Evolutionary conservation across 1,140 invertebrate genomes (phyloP).

Genomic region (Lordiphosa mommai): DNA sequence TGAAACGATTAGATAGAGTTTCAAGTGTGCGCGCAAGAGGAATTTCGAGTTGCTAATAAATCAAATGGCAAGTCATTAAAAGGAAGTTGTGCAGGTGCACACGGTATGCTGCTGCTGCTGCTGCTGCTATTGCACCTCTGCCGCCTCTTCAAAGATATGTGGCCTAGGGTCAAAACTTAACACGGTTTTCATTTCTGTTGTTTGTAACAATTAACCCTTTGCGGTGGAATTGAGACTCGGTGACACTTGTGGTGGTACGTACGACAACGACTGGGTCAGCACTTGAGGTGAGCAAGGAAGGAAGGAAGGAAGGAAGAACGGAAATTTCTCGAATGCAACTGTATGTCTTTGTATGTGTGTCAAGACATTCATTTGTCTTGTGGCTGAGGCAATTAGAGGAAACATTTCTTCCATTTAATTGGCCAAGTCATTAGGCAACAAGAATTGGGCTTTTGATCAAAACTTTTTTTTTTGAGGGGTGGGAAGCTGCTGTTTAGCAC

Average conservation of each 20-base stretch:
- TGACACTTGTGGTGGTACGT: constrained; percentile 19
- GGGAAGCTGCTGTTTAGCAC: neutral
- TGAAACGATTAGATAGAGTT: constrained; percentile 19
- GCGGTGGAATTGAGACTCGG: constrained; percentile 32
- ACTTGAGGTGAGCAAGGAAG: constrained; percentile 12
- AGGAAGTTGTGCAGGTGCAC: constrained; percentile 1
- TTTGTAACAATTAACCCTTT: constrained; percentile 60
- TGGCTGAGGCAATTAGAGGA: constrained; percentile 62
- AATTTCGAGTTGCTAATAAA: constrained; percentile 8
- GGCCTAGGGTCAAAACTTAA: constrained; percentile 65
- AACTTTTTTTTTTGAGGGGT: too few relatives aligned
- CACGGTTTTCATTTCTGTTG: constrained; percentile 59
- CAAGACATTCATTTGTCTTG: constrained; percentile 42
- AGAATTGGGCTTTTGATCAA: neutral
- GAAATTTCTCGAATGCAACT: neutral
- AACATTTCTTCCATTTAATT: constrained; percentile 60
- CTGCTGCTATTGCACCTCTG: too few relatives aligned
- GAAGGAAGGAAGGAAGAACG: constrained; percentile 24
- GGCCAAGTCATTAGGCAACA: constrained; percentile 63
- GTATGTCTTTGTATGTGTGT: constrained; percentile 32
- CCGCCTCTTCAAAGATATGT: too few relatives aligned
- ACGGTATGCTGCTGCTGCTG: constrained; percentile 23
- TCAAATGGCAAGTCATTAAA: constrained; percentile 2
- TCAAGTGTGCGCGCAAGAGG: constrained; percentile 19
- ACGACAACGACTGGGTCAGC: constrained; percentile 68